These are phyloP conservation scores for Palaemon carinicauda DNA, from an alignment of 1,140 invertebrate genomes.

Conservation along the genomic window DNA sequence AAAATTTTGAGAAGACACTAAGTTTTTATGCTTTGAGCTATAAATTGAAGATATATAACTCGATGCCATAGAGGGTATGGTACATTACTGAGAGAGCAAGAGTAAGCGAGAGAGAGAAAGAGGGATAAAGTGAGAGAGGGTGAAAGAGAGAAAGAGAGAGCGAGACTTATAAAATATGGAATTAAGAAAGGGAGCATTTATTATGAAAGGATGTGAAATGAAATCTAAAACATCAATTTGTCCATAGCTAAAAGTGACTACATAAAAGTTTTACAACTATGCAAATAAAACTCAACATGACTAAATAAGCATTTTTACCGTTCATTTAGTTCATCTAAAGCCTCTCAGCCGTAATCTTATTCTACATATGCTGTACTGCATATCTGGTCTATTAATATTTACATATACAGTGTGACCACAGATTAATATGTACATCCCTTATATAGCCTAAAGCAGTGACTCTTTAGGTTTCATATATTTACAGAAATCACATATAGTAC, in stretches of 20 bases:
- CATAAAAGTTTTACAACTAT: conserved; percentile 25
- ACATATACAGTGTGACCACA: conserved; percentile 15
- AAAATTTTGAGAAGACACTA: background rate
- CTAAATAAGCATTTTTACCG: background rate
- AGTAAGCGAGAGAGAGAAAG: no score
- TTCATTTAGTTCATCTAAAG: background rate
- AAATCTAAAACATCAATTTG: conserved; percentile 19
- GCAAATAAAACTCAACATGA: conserved; percentile 11
- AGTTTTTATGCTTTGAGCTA: no score
- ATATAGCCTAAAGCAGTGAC: background rate
- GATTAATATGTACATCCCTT: background rate
- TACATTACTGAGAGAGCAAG: background rate
- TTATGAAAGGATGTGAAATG: background rate
- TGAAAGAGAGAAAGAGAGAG: background rate
- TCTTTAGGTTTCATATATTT: conserved; percentile 17
- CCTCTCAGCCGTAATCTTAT: conserved; percentile 43
- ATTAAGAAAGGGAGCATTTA: background rate
- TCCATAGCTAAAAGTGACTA: conserved; percentile 12
- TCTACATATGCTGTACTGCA: conserved; percentile 13
- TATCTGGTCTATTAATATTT: conserved; percentile 22
- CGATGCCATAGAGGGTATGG: background rate
- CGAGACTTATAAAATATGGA: no score
- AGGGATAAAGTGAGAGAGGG: background rate
- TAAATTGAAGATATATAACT: no score
- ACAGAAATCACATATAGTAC: conserved; percentile 56